Base-by-base conservation (phyloP, 2,888 invertebrate species). In the Plebejus anna region DNA sequence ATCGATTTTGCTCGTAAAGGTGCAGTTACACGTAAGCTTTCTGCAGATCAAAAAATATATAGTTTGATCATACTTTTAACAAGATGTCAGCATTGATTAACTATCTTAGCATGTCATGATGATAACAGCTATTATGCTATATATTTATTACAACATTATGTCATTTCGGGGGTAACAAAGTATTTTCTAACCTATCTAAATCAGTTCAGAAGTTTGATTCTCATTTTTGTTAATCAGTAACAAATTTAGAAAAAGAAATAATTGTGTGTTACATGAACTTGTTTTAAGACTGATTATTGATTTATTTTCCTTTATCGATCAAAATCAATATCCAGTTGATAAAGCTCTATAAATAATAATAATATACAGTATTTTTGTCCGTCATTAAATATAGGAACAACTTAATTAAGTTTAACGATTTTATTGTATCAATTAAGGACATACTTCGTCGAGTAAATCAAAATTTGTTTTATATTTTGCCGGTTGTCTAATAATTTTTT, bases 401-500 rank as follows among this genome's bases (percentile, higher is more conserved):
- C 13, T 66, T 66, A 66, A 66, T 36, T 66, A 66, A 4, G 16
- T 66, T 66, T 4, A 66, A 66, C 11, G 13, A 66, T 66, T 66
- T 66, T 5, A 61, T 11, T 28, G 61, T 4, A 66, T 36, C 32
- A 13, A 66, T 28, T 66, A 66, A 66, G 66, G 32, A 66, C 66
- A 66, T 28, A 13, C 5, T 66, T 66, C 32, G 32, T 36, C 6
- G 4, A 66, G 32, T 36, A 66, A 66, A 66, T 66, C 66, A 66
- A 36, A 66, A 13, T 66, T 32, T 36, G 66, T 66, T 32, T 66
- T 66, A 66, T 16, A 66, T 66, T 36, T 66, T 66, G 66, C 32
- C 66, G 32, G 36, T 66, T 66, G 32, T 66, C 66, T 32, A 66
- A 66, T 66, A 66, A 1, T 36, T 66, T 66, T 66, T 66, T 66